Evolutionary conservation across 2,797 vertebrate genomes (phyloP).

Genomic region (Phylloscopus collybita): DNA sequence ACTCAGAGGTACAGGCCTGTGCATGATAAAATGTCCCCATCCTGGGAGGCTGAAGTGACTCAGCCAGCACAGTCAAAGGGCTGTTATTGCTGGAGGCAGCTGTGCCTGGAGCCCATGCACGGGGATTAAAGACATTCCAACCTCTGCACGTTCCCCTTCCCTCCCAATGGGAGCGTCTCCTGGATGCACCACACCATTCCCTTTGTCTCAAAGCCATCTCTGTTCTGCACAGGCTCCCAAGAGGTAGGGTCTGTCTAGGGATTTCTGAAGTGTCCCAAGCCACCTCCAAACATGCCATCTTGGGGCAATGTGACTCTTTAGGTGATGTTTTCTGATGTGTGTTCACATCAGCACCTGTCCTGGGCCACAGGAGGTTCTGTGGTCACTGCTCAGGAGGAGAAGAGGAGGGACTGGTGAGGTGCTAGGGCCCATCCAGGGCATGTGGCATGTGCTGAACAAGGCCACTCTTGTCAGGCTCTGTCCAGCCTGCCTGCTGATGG

Average conservation of each 20-base stretch:
- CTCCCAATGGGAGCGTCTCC: background rate
- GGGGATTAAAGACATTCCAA: constrained; percentile 58
- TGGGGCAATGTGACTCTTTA: background rate
- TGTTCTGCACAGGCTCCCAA: background rate
- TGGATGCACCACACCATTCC: background rate
- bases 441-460: background rate
- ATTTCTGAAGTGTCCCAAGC: background rate
- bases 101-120: constrained; percentile 10
- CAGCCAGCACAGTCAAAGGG: constrained; percentile 42
- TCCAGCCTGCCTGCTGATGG: background rate
- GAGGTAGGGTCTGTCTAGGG: background rate
- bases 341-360: background rate
- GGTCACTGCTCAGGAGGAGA: background rate
- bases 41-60: constrained; percentile 53
- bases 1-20: constrained; percentile 39
- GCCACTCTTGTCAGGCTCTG: background rate
- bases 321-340: background rate
- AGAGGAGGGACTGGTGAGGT: background rate
- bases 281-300: background rate
- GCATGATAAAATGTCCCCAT: constrained; percentile 48
- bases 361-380: background rate
- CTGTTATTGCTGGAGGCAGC: constrained; percentile 39
- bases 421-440: background rate
- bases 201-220: background rate
- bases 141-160: constrained; percentile 5